These are phyloP conservation scores for Sinosuthora webbiana DNA, from an alignment of 2,113 vertebrate genomes.

Conservation along the genomic window DNA sequence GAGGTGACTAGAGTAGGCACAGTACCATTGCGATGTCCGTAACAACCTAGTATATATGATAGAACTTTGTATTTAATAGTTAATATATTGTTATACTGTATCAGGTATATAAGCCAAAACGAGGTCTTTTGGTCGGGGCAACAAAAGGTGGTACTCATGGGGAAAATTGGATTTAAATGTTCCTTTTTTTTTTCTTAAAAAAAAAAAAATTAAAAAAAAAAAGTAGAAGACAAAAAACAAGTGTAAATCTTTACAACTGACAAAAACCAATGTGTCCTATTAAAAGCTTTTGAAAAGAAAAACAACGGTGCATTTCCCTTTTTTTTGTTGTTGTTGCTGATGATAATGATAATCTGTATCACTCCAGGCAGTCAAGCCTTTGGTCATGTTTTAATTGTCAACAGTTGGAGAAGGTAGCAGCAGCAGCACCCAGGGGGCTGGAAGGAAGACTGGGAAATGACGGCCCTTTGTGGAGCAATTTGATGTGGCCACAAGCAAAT, in stretches of 20 bases:
- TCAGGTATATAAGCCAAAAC: conserved; percentile 52
- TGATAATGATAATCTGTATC: not conserved
- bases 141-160: conserved; percentile 55
- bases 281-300: conserved; percentile 68
- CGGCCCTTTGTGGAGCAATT: not conserved
- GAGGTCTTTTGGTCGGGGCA: conserved; percentile 52
- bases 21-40: conserved; percentile 66
- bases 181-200: not conserved
- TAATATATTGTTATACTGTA: conserved; percentile 70
- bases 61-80: conserved; percentile 73
- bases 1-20: conserved; percentile 65
- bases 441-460: not conserved
- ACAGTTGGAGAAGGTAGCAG: not conserved
- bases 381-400: not conserved
- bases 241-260: conserved; percentile 66
- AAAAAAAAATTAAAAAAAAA: not conserved
- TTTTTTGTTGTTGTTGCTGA: not conserved
- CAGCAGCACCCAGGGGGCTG: fast-evolving
- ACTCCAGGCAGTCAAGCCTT: not conserved
- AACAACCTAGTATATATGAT: conserved; percentile 67
- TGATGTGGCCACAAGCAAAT: not conserved
- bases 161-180: conserved; percentile 47
- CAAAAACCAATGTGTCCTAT: conserved; percentile 69
- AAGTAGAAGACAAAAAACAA: not conserved
- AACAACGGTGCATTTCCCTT: not conserved